phyloP scores from a whole-genome alignment of 2,113 vertebrate genomes.

The Steatornis caripensis region DNA sequence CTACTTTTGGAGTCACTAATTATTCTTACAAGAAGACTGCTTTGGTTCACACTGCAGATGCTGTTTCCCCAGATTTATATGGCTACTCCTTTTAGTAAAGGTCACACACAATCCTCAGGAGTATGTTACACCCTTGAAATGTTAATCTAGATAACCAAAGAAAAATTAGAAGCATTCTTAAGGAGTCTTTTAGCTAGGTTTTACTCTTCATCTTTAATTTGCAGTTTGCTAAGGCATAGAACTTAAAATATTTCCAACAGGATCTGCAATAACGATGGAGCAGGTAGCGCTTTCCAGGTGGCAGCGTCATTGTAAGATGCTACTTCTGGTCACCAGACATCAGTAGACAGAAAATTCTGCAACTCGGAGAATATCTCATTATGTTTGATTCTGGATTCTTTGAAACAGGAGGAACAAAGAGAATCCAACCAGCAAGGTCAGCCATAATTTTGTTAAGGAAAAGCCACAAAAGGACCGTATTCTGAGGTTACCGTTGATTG shows the following conservation, averaged over 20 bases:
- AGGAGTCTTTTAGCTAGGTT: neutral
- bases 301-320: neutral
- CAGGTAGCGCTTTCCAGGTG: neutral
- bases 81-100: neutral
- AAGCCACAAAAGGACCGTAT: neutral
- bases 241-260: neutral
- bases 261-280: neutral
- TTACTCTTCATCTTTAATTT: neutral
- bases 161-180: neutral
- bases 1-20: neutral
- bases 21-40: neutral
- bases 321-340: neutral
- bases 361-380: neutral
- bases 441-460: neutral
- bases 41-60: fast-evolving
- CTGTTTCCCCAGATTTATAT: neutral
- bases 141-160: neutral
- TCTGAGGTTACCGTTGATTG: neutral
- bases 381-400: neutral
- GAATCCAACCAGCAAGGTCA: neutral
- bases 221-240: neutral
- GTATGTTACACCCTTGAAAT: neutral
- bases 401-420: neutral
- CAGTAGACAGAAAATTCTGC: neutral
- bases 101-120: neutral